Percentiles rank a stretch among this genome's conserved stretches.
Evolutionary conservation across 2,797 vertebrate genomes (phyloP).

Genomic region (Phoxinus dragarum): DNA sequence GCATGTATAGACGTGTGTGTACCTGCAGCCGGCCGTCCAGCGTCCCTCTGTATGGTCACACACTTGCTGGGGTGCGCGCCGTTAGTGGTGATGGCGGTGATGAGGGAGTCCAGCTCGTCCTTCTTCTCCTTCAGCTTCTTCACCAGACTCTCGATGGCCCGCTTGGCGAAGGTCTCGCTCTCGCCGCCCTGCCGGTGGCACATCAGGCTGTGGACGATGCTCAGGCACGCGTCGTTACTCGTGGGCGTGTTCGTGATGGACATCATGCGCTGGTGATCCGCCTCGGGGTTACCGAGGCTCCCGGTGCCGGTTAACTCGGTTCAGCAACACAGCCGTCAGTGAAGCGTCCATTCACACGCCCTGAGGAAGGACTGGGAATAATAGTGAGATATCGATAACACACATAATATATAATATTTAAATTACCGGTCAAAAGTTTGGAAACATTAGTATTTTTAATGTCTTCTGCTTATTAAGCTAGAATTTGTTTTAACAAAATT

Average conservation of each 20-base stretch:
- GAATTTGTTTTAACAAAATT: no score
- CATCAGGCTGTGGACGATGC: conserved; percentile 98
- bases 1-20: not conserved
- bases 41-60: conserved; percentile 94
- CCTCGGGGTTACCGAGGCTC: not conserved
- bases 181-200: conserved; percentile 97
- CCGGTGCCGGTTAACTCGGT: not conserved
- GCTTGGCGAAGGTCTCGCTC: conserved; percentile 95
- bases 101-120: conserved; percentile 95
- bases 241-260: conserved; percentile 96
- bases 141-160: conserved; percentile 96
- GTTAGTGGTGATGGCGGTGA: conserved; percentile 97
- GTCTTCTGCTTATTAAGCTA: no score
- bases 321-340: not conserved
- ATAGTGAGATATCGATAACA: not conserved
- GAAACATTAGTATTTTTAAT: no score
- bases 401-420: not conserved
- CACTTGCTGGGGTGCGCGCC: conserved; percentile 98
- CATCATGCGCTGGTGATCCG: conserved; percentile 74
- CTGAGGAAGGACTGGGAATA: not conserved
- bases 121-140: conserved; percentile 99
- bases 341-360: conserved; percentile 41
- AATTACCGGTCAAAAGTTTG: no score
- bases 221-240: conserved; percentile 96
- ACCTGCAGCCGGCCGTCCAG: conserved; percentile 94